Percentiles rank a stretch among this genome's conserved stretches.
Conservation (phyloP, 2,888 invertebrate genomes). For the Phaedon cochleariae region DNA sequence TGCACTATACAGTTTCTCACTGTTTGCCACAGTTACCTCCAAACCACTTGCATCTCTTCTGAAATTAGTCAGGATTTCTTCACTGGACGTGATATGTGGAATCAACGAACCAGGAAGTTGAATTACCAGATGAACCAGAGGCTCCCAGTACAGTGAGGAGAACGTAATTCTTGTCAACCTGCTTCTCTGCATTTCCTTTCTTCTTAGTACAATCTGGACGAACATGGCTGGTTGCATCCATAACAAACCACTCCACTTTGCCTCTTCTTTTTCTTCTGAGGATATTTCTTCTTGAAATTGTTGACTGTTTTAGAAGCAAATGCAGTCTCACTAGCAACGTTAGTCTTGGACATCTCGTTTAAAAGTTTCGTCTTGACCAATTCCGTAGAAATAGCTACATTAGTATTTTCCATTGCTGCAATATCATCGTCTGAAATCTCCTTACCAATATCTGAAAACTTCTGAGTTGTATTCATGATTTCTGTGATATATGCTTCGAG, state of each 20-base stretch:
- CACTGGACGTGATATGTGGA: slow-evolving; percentile 11
- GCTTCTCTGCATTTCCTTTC: neutral
- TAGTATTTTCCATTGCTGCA: slow-evolving; percentile 5
- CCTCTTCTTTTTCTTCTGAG: slow-evolving; percentile 1
- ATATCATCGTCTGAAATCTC: slow-evolving; percentile 3
- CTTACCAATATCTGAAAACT: slow-evolving; percentile 6
- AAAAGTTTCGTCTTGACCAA: slow-evolving; percentile 1
- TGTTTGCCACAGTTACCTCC: slow-evolving; percentile 14
- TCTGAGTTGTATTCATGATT: slow-evolving; percentile 4
- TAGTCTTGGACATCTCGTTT: neutral
- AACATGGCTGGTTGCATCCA: neutral
- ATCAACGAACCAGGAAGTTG: neutral
- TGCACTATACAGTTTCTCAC: slow-evolving; percentile 8
- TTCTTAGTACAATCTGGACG: neutral
- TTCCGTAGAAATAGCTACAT: neutral
- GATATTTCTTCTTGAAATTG: neutral
- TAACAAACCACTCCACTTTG: neutral
- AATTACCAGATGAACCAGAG: neutral
- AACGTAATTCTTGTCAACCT: neutral
- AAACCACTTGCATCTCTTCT: neutral
- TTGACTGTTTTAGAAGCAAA: neutral
- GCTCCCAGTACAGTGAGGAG: neutral
- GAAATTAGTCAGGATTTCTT: slow-evolving; percentile 11
- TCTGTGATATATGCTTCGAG: slow-evolving; percentile 4
- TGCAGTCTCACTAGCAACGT: neutral